phyloP scores from a whole-genome alignment of 2,888 invertebrate species.

The Sympetrum striolatum region DNA sequence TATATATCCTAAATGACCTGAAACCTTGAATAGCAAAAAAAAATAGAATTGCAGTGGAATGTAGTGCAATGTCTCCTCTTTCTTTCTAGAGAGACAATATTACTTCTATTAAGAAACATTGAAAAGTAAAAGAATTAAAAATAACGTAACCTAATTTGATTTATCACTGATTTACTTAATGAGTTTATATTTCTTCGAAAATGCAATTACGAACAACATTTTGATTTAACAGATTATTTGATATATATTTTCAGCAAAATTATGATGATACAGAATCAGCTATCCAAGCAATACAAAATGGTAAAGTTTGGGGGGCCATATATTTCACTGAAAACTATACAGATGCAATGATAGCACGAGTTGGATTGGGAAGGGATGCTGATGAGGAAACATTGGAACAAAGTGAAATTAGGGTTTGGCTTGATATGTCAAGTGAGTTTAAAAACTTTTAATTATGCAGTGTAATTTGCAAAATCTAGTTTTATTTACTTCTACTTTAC shows the following conservation, averaged over 20 bases:
- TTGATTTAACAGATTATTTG: not conserved
- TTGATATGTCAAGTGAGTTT: constrained; percentile 84
- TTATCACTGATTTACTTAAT: too few relatives aligned
- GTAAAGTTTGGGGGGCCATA: constrained; percentile 79
- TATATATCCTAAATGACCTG: too few relatives aligned
- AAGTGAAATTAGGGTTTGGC: constrained; percentile 73
- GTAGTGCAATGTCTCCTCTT: too few relatives aligned
- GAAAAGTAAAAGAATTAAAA: too few relatives aligned
- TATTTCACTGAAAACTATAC: constrained; percentile 81
- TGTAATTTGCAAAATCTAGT: not conserved
- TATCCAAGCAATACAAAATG: constrained; percentile 69
- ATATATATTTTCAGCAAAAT: constrained; percentile 59
- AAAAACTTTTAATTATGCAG: not conserved
- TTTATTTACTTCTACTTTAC: not conserved
- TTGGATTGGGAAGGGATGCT: constrained; percentile 67
- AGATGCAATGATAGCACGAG: constrained; percentile 67
- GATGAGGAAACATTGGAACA: constrained; percentile 66
- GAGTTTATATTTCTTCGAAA: too few relatives aligned
- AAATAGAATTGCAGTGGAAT: too few relatives aligned
- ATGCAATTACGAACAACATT: too few relatives aligned
- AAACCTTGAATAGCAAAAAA: too few relatives aligned
- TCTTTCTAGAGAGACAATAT: too few relatives aligned
- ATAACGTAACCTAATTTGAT: too few relatives aligned
- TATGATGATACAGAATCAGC: constrained; percentile 69
- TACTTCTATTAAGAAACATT: too few relatives aligned